A percentile compares a stretch with the other conserved stretches of the same genome.
phyloP scores from a whole-genome alignment of 2,888 invertebrate species.

The Linyphia triangularis region DNA sequence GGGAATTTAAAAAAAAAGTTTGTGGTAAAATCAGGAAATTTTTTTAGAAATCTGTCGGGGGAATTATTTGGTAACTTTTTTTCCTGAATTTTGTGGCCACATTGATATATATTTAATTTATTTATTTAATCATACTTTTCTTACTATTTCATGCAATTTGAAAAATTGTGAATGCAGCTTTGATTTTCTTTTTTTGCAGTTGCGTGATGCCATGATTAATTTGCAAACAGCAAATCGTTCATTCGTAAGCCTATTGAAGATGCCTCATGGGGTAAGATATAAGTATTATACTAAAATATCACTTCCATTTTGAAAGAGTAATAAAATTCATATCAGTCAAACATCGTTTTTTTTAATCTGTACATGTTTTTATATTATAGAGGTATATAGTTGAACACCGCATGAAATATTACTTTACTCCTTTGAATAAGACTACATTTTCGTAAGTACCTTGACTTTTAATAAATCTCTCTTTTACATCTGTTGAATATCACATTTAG shows the following conservation, averaged over 20 bases:
- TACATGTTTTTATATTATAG: constrained; percentile 76
- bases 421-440: constrained; percentile 79
- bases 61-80: too few relatives aligned
- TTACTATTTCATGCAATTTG: too few relatives aligned
- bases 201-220: constrained; percentile 80
- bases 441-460: constrained; percentile 79
- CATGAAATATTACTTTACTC: constrained; percentile 79
- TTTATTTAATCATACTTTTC: too few relatives aligned
- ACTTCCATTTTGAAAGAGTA: not conserved
- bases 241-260: constrained; percentile 77
- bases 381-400: constrained; percentile 78
- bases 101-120: too few relatives aligned
- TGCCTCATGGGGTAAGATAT: constrained; percentile 78
- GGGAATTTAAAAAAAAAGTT: too few relatives aligned
- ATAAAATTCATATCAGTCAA: not conserved
- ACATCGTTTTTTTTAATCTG: constrained; percentile 19
- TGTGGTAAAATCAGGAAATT: too few relatives aligned
- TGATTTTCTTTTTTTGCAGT: constrained; percentile 77
- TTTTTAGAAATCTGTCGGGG: too few relatives aligned
- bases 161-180: too few relatives aligned
- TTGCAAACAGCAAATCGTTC: constrained; percentile 76
- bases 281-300: not conserved
- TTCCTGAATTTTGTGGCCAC: too few relatives aligned
- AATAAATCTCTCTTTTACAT: too few relatives aligned
- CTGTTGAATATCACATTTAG: too few relatives aligned